Conservation (phyloP, 2,113 vertebrate species). For the Hyaena hyaena region DNA sequence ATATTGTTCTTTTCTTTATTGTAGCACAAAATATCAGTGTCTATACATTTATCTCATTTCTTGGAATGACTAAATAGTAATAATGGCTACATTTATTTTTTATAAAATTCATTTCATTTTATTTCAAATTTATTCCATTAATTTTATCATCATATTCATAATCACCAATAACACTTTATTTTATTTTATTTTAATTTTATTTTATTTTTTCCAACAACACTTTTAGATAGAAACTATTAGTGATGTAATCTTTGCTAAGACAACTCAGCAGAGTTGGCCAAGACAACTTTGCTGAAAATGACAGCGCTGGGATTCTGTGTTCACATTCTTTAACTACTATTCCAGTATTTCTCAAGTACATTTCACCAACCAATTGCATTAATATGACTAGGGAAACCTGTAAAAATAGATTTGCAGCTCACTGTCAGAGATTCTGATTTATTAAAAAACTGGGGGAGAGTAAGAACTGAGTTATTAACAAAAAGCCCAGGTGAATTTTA, state of each 20-base stretch:
- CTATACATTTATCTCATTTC: background rate
- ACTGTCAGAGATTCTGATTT: background rate
- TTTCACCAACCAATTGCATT: background rate
- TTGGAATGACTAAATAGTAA: background rate
- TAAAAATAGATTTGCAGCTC: background rate
- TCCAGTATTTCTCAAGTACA: background rate
- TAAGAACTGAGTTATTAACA: background rate
- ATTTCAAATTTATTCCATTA: slow-evolving; percentile 13
- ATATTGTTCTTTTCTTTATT: background rate
- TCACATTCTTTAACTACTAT: background rate
- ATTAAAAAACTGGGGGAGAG: background rate
- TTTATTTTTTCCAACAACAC: background rate
- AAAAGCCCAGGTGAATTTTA: background rate
- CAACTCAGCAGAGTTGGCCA: background rate
- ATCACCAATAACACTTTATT: background rate
- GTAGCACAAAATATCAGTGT: background rate
- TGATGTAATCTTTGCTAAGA: background rate
- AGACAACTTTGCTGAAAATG: background rate
- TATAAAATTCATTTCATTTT: background rate
- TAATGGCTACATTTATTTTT: background rate
- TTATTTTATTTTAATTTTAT: too few species aligned
- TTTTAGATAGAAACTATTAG: background rate
- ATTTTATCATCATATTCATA: background rate
- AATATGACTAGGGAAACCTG: background rate
- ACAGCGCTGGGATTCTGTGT: background rate